These are phyloP conservation scores for Gastracanthus pulcherrimus DNA, from an alignment of 2,888 invertebrate genomes.

Conservation along the genomic window DNA sequence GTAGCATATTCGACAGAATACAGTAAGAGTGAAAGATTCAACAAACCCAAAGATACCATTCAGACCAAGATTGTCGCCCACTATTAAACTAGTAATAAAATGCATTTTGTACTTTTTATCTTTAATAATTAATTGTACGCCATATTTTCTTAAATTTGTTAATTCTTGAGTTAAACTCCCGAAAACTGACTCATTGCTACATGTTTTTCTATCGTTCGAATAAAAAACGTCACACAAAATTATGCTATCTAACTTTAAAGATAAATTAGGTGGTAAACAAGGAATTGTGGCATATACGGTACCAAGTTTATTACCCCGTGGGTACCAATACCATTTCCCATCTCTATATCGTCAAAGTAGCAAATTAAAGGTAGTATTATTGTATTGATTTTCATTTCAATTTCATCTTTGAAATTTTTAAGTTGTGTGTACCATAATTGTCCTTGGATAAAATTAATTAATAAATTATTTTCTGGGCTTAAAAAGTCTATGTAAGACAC, in stretches of 20 bases:
- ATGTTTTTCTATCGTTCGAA: conserved; percentile 5
- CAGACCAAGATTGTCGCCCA: conserved; percentile 41
- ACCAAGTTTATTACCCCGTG: not conserved
- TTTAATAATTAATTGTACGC: too few relatives aligned
- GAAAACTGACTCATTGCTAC: not conserved
- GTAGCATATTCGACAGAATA: too few relatives aligned
- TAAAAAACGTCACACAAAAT: too few relatives aligned
- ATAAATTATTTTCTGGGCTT: not conserved
- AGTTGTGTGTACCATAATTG: not conserved
- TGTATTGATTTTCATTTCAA: too few relatives aligned
- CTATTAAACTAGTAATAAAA: too few relatives aligned
- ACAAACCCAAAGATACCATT: conserved; percentile 51
- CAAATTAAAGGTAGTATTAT: too few relatives aligned
- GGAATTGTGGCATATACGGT: too few relatives aligned
- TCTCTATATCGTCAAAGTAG: not conserved
- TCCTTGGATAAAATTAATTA: not conserved
- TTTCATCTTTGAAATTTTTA: too few relatives aligned
- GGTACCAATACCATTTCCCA: not conserved
- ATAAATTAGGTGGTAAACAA: too few relatives aligned
- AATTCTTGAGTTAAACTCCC: conserved; percentile 31
- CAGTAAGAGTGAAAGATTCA: conserved; percentile 11
- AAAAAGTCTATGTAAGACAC: not conserved
- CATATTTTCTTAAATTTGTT: too few relatives aligned
- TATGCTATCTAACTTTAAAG: too few relatives aligned
- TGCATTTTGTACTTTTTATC: too few relatives aligned